A percentile compares a stretch with the other conserved stretches of the same genome.
Conservation (phyloP, 2,888 invertebrate species). For the Pocota personata region DNA sequence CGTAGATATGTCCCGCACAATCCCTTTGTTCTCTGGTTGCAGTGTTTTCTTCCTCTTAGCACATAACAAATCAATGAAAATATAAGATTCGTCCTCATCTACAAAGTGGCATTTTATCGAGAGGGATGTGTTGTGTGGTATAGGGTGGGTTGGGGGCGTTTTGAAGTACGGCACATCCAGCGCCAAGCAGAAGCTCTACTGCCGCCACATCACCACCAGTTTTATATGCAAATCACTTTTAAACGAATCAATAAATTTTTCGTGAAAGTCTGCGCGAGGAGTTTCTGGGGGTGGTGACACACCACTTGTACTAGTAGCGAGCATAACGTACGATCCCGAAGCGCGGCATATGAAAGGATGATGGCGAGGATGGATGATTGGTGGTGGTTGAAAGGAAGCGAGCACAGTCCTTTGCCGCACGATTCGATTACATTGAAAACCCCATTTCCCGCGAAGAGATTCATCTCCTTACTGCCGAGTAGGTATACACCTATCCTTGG, state of each 20-base stretch:
- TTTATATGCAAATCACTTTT: conserved; percentile 74
- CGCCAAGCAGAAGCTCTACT: conserved; percentile 15
- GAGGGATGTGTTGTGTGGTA: conserved; percentile 21
- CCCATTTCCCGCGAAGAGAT: conserved; percentile 65
- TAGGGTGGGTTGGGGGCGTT: not conserved
- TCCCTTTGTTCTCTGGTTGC: conserved; percentile 17
- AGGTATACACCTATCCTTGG: conserved; percentile 28
- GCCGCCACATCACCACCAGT: conserved; percentile 59
- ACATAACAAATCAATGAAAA: conserved; percentile 73
- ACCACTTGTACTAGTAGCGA: not conserved
- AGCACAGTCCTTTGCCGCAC: conserved; percentile 56
- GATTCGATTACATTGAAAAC: conserved; percentile 66
- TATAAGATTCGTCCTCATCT: conserved; percentile 71
- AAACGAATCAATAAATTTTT: conserved; percentile 73
- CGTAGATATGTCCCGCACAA: not conserved
- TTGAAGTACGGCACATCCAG: conserved; percentile 21
- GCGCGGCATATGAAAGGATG: conserved; percentile 23
- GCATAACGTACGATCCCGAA: conserved; percentile 46
- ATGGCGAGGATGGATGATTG: conserved; percentile 32
- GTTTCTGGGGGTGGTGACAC: not conserved
- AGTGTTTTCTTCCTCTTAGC: conserved; percentile 66
- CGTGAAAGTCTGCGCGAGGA: conserved; percentile 36
- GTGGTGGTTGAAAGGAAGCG: conserved; percentile 49
- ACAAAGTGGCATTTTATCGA: conserved; percentile 72
- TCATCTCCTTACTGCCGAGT: conserved; percentile 35